A percentile compares a stretch with the other conserved stretches of the same genome.
phyloP scores from a whole-genome alignment of 2,113 vertebrate species.

The Corythaeola cristata region DNA sequence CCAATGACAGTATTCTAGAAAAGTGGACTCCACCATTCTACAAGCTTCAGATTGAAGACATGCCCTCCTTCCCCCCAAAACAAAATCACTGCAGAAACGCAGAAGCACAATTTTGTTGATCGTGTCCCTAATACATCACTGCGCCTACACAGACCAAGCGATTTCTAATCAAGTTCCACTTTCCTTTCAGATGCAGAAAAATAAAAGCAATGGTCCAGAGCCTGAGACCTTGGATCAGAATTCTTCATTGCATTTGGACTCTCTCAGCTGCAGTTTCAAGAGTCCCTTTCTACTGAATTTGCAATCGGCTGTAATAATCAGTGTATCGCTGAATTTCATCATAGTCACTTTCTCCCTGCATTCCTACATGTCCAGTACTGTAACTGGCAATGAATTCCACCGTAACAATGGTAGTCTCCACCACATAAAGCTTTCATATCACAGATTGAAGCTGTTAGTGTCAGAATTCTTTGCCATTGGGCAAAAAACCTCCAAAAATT shows the following conservation, averaged over 20 bases:
- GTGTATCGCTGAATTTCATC: background rate
- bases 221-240: background rate
- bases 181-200: background rate
- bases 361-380: background rate
- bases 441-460: background rate
- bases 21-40: background rate
- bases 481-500: background rate
- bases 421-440: background rate
- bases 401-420: fast-evolving
- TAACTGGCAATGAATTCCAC: background rate
- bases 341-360: background rate
- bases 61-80: too few species aligned
- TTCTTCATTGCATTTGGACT: background rate
- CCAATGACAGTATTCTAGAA: background rate
- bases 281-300: background rate
- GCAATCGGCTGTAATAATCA: background rate
- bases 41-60: background rate
- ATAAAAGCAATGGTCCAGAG: background rate
- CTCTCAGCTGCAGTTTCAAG: background rate
- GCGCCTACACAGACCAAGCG: background rate
- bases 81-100: background rate
- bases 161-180: background rate
- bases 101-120: background rate
- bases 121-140: background rate
- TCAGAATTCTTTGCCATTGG: background rate